Evolutionary conservation across 2,113 vertebrate species (phyloP).

Genomic region (Taxidea taxus): DNA sequence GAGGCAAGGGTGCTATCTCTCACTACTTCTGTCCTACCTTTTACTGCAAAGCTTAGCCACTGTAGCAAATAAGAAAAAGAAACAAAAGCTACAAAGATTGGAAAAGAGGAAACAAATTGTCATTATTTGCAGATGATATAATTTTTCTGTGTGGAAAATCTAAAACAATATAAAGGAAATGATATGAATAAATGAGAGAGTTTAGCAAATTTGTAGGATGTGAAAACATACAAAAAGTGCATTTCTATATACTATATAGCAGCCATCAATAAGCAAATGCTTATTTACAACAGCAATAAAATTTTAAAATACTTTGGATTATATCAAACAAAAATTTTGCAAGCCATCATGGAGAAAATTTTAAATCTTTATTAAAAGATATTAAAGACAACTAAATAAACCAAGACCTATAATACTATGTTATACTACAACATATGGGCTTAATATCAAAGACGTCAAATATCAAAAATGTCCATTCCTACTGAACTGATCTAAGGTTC

Average conservation of each 20-base stretch:
- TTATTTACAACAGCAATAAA: background rate
- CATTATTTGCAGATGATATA: background rate
- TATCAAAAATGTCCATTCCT: background rate
- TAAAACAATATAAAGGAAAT: background rate
- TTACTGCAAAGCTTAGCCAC: background rate
- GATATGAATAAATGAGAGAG: slow-evolving; percentile 12
- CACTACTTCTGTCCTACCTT: background rate
- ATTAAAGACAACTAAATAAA: slow-evolving; percentile 12
- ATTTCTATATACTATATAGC: background rate
- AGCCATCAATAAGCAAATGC: background rate
- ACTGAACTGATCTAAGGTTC: background rate
- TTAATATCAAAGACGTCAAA: background rate
- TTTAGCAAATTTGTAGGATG: slow-evolving; percentile 11
- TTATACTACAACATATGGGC: background rate
- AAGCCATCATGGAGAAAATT: background rate
- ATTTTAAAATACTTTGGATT: background rate
- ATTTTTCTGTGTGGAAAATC: slow-evolving; percentile 24
- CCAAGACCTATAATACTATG: background rate
- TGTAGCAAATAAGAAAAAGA: slow-evolving; percentile 21
- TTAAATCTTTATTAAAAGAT: background rate
- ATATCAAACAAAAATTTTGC: background rate
- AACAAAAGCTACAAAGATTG: background rate
- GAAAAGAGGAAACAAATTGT: slow-evolving; percentile 24
- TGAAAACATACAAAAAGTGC: background rate
- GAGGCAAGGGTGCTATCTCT: background rate